Evolutionary conservation across 2,888 invertebrate species (phyloP).

Genomic region (Heliconius ethilla): DNA sequence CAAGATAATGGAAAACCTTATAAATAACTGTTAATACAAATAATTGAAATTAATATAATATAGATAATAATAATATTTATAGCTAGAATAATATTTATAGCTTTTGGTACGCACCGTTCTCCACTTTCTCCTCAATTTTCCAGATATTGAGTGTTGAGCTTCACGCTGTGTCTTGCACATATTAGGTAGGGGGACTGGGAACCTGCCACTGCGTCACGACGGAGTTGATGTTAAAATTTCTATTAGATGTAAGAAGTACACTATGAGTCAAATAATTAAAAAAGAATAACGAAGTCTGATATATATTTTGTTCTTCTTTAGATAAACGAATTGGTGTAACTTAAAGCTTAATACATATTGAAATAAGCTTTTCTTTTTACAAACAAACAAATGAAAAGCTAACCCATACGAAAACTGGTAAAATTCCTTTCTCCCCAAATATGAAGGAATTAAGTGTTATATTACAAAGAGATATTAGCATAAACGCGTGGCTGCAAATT

Average conservation of each 20-base stretch:
- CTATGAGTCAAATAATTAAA: too few species aligned
- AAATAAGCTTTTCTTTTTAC: not conserved
- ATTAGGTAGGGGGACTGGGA: not conserved
- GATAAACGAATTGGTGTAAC: not conserved
- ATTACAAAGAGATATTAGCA: constrained; percentile 39
- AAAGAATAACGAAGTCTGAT: too few species aligned
- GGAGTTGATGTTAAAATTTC: too few species aligned
- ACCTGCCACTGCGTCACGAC: too few species aligned
- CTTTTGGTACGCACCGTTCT: too few species aligned
- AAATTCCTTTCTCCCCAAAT: constrained; percentile 3
- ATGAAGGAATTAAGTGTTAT: constrained; percentile 35
- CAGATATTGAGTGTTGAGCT: not conserved
- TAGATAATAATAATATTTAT: too few species aligned
- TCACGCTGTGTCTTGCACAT: not conserved
- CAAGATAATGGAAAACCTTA: not conserved
- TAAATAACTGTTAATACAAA: too few species aligned
- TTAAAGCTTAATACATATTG: not conserved
- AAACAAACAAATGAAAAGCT: not conserved
- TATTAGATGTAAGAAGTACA: too few species aligned
- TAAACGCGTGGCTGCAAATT: constrained; percentile 44
- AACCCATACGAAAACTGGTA: not conserved
- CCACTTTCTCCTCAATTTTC: too few species aligned
- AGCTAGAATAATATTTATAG: too few species aligned
- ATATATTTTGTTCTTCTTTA: too few species aligned
- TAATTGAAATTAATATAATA: too few species aligned